phyloP scores from a whole-genome alignment of 2,888 invertebrate species.

The Eupithecia vulgata region DNA sequence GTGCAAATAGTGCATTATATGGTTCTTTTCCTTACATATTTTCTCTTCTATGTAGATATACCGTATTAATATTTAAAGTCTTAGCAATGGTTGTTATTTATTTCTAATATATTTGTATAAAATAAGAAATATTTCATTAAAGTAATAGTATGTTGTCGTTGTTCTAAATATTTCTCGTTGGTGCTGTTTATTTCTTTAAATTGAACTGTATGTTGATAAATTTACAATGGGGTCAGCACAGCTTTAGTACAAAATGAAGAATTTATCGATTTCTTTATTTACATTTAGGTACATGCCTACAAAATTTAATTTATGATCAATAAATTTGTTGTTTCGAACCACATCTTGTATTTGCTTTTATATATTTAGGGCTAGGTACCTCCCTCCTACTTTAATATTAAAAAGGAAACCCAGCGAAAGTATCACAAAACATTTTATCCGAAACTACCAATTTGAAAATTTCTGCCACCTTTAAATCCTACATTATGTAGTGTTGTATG shows the following conservation, averaged over 20 bases:
- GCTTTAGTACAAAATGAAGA: slow-evolving; percentile 5
- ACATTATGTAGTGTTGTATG: too few species aligned
- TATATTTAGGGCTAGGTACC: not conserved
- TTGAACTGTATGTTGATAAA: not conserved
- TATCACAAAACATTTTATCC: too few species aligned
- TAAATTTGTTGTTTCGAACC: slow-evolving; percentile 42
- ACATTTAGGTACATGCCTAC: not conserved
- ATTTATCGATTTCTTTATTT: not conserved
- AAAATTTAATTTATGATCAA: slow-evolving; percentile 20
- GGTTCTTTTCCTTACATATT: not conserved
- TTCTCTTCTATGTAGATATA: not conserved
- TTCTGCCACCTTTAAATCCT: too few species aligned
- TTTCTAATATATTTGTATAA: not conserved
- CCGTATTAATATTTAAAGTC: slow-evolving; percentile 13
- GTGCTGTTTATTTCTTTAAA: not conserved
- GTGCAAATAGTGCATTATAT: not conserved
- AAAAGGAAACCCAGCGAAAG: too few species aligned
- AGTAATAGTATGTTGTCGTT: too few species aligned
- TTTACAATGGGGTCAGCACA: slow-evolving; percentile 1
- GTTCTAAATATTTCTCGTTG: not conserved
- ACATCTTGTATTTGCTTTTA: slow-evolving; percentile 16
- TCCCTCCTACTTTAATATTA: not conserved
- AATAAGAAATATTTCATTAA: not conserved
- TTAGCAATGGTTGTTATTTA: slow-evolving; percentile 36
- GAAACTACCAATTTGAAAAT: too few species aligned